Conservation (phyloP, 2,113 vertebrate species). For the Dromas ardeola region DNA sequence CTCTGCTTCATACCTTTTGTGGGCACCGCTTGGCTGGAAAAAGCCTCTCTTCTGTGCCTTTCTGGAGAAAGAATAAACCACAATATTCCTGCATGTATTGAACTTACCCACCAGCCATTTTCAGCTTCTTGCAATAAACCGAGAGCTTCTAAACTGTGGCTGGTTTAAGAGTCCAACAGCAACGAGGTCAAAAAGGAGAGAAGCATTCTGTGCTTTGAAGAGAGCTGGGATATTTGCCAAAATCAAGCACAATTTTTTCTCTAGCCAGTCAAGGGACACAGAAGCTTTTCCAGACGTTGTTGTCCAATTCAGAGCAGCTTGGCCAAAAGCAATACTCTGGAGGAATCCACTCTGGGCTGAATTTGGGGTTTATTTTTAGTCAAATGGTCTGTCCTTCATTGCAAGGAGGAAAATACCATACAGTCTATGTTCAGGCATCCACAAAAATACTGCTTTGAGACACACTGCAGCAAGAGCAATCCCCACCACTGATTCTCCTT, state of each 20-base stretch:
- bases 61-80: background rate
- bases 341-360: conserved; percentile 2
- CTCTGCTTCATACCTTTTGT: background rate
- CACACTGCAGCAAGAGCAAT: background rate
- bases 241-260: conserved; percentile 19
- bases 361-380: conserved; percentile 14
- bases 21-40: background rate
- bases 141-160: background rate
- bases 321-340: conserved; percentile 1
- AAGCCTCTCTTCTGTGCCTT: background rate
- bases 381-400: background rate
- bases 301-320: conserved; percentile 9
- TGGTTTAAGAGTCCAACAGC: background rate
- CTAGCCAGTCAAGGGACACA: background rate
- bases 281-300: conserved; percentile 21
- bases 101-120: conserved; percentile 6
- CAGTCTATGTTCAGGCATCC: background rate
- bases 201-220: background rate
- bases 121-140: background rate
- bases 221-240: conserved; percentile 33
- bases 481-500: background rate
- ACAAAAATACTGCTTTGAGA: background rate
- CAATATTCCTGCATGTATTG: background rate
- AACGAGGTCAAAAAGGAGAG: conserved; percentile 28
- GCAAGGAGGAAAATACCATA: background rate